Percentiles rank a stretch among this genome's conserved stretches.
phyloP scores from a whole-genome alignment of 2,888 invertebrate genomes.

The Eupithecia abbreviata region DNA sequence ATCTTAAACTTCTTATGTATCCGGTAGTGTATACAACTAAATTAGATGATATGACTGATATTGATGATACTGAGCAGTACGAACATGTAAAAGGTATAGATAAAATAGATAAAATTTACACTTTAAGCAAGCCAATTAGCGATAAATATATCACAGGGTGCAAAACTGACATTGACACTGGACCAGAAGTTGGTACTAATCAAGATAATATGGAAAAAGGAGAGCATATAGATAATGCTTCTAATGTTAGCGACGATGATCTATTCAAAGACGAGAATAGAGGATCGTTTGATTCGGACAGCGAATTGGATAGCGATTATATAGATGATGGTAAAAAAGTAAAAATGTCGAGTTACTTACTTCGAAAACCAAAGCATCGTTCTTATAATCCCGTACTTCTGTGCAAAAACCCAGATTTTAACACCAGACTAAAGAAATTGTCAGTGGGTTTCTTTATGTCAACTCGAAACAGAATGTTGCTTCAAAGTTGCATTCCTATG shows the following conservation, averaged over 20 bases:
- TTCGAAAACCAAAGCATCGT: conserved; percentile 68
- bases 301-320: conserved; percentile 37
- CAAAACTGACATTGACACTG: conserved; percentile 28
- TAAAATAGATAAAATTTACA: conserved; percentile 56
- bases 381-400: conserved; percentile 68
- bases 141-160: conserved; percentile 39
- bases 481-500: conserved; percentile 68
- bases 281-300: conserved; percentile 32
- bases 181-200: conserved; percentile 4
- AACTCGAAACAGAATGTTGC: conserved; percentile 60
- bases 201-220: not conserved
- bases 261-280: conserved; percentile 29
- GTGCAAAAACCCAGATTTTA: conserved; percentile 79
- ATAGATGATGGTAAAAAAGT: conserved; percentile 52
- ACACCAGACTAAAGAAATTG: conserved; percentile 69
- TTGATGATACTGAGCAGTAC: conserved; percentile 48
- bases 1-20: conserved; percentile 68
- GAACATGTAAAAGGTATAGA: conserved; percentile 50
- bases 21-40: conserved; percentile 68
- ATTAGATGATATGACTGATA: conserved; percentile 66
- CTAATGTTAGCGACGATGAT: conserved; percentile 32
- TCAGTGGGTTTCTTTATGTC: conserved; percentile 66
- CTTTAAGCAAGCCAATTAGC: conserved; percentile 64
- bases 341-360: conserved; percentile 60
- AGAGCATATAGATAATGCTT: conserved; percentile 7